These are phyloP conservation scores for Harpagus bidentatus DNA, from an alignment of 2,113 vertebrate genomes.

Conservation along the genomic window DNA sequence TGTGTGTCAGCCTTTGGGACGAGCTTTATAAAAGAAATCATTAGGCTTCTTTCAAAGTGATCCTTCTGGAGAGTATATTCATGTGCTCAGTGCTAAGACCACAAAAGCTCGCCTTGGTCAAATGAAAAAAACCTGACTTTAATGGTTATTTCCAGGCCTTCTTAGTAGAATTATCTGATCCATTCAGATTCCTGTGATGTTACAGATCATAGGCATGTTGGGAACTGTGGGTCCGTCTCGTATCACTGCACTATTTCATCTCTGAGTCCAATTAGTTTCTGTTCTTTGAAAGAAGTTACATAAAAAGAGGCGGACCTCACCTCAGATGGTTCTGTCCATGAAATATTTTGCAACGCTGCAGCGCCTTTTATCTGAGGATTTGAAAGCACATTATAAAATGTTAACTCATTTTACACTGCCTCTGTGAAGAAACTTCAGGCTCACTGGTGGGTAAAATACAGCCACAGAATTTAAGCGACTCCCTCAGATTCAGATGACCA, in stretches of 20 bases:
- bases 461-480: not conserved
- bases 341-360: not conserved
- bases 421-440: not conserved
- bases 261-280: not conserved
- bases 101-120: not conserved
- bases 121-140: not conserved
- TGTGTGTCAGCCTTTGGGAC: not conserved
- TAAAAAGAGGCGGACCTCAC: not conserved
- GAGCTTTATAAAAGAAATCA: not conserved
- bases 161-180: not conserved
- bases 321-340: not conserved
- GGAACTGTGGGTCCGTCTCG: not conserved
- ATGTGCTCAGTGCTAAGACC: not conserved
- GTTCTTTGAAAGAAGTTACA: not conserved
- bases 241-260: not conserved
- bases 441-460: not conserved
- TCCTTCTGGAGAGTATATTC: not conserved
- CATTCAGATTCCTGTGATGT: not conserved
- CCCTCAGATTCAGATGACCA: not conserved
- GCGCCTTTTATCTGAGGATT: not conserved
- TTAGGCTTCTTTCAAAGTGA: not conserved
- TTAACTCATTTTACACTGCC: not conserved
- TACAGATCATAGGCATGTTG: not conserved
- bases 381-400: not conserved
- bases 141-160: not conserved